A percentile compares a stretch with the other conserved stretches of the same genome.
Evolutionary conservation across 2,888 invertebrate genomes (phyloP).

Genomic region (Yponomeuta evonymella): DNA sequence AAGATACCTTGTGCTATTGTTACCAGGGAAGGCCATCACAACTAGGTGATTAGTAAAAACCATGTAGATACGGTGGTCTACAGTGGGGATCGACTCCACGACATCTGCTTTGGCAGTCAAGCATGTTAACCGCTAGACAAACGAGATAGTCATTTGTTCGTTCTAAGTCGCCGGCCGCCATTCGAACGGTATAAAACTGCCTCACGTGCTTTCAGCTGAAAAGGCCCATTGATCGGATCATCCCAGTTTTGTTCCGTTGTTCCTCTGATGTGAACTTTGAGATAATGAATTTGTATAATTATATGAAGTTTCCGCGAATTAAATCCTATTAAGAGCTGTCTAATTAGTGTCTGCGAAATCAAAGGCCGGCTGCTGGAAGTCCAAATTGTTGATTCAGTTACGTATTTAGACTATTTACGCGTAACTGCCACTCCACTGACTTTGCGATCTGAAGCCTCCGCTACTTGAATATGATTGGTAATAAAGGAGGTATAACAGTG

Average conservation of each 20-base stretch:
- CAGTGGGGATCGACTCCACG: no score
- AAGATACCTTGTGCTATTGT: no score
- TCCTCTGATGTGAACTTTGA: neutral
- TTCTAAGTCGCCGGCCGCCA: neutral
- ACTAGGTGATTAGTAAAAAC: no score
- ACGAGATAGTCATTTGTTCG: neutral
- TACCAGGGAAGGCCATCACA: no score
- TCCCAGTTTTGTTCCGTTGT: slow-evolving; percentile 1
- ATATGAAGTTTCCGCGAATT: neutral
- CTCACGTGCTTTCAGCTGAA: neutral
- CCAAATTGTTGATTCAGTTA: no score
- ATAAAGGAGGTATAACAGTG: no score
- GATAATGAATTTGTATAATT: slow-evolving; percentile 1
- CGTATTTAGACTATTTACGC: no score
- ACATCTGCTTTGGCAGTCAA: no score
- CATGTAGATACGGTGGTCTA: no score
- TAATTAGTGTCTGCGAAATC: neutral
- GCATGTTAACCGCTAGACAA: neutral
- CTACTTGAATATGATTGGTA: no score
- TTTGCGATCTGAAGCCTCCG: no score
- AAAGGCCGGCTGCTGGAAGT: neutral
- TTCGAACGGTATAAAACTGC: neutral
- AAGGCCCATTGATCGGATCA: neutral
- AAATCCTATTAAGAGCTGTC: neutral
- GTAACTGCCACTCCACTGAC: no score